These are phyloP conservation scores for Enoplosus armatus DNA, from an alignment of 2,797 vertebrate genomes.

Conservation along the genomic window DNA sequence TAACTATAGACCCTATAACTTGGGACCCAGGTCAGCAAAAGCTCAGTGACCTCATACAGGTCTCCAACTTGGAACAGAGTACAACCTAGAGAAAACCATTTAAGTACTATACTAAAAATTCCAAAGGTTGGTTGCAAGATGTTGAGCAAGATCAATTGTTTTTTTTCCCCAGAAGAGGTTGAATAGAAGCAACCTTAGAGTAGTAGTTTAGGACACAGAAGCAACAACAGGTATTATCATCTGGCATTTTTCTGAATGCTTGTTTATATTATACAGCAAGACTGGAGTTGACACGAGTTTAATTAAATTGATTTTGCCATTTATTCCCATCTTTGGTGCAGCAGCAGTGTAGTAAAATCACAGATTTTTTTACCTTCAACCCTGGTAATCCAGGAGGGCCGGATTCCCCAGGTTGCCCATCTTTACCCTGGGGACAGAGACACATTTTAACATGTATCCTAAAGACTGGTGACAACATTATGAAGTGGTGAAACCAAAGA, in stretches of 20 bases:
- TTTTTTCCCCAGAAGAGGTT: no score
- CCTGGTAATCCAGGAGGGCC: slow-evolving; percentile 79
- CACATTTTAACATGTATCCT: background rate
- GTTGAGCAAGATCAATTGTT: no score
- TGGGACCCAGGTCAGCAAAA: background rate
- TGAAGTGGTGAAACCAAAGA: background rate
- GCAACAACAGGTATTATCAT: no score
- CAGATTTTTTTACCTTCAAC: slow-evolving; percentile 72
- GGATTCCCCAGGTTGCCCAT: slow-evolving; percentile 71
- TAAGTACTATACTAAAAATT: no score
- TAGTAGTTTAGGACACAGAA: no score
- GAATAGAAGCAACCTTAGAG: no score
- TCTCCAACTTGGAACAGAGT: background rate
- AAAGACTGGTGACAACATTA: background rate
- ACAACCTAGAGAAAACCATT: background rate
- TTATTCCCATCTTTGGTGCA: background rate
- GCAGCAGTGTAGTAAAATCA: background rate
- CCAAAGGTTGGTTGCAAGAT: no score
- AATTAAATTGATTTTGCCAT: no score
- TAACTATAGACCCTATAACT: no score
- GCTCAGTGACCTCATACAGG: background rate
- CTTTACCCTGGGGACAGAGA: slow-evolving; percentile 70
- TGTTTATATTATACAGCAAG: no score
- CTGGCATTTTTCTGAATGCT: no score
- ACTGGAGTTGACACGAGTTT: background rate